Percentiles rank a stretch among this genome's conserved stretches.
Evolutionary conservation across 37 sponge, comb jelly and placozoan species (phyloP).

Genomic region (Ephydatia muelleri): DNA sequence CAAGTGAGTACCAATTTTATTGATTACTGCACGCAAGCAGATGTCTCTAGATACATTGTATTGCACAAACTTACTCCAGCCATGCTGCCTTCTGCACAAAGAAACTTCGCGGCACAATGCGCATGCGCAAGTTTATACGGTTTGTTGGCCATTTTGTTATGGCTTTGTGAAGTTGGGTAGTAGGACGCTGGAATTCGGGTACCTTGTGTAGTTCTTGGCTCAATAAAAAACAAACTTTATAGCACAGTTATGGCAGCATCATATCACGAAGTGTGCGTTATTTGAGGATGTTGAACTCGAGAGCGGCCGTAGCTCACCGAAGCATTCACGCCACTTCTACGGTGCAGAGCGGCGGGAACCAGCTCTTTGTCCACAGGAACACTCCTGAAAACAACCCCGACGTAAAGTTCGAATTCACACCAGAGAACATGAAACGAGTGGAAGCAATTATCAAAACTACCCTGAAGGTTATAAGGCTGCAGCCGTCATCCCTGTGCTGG

Average conservation of each 20-base stretch:
- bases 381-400: slow-evolving; percentile 89
- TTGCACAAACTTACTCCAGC: slow-evolving; percentile 55
- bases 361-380: slow-evolving; percentile 82
- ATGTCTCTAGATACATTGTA: neutral
- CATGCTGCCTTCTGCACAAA: slow-evolving; percentile 5
- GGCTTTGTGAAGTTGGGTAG: neutral
- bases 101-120: neutral
- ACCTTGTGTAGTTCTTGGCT: too few relatives aligned
- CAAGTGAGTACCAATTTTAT: neutral
- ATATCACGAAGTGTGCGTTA: slow-evolving; percentile 18
- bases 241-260: neutral
- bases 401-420: slow-evolving; percentile 89
- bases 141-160: neutral
- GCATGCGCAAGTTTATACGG: neutral
- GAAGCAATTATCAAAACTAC: slow-evolving; percentile 86
- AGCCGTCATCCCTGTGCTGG: slow-evolving; percentile 91
- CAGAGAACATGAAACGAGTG: slow-evolving; percentile 77
- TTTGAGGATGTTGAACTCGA: slow-evolving; percentile 6
- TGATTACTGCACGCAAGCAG: neutral
- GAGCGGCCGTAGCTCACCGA: neutral
- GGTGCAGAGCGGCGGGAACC: slow-evolving; percentile 28
- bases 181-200: neutral
- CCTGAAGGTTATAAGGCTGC: slow-evolving; percentile 95
- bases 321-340: slow-evolving; percentile 14
- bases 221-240: too few relatives aligned